These are phyloP conservation scores for Disparrhopalites patrizii DNA, from an alignment of 2,888 invertebrate species.

Conservation along the genomic window DNA sequence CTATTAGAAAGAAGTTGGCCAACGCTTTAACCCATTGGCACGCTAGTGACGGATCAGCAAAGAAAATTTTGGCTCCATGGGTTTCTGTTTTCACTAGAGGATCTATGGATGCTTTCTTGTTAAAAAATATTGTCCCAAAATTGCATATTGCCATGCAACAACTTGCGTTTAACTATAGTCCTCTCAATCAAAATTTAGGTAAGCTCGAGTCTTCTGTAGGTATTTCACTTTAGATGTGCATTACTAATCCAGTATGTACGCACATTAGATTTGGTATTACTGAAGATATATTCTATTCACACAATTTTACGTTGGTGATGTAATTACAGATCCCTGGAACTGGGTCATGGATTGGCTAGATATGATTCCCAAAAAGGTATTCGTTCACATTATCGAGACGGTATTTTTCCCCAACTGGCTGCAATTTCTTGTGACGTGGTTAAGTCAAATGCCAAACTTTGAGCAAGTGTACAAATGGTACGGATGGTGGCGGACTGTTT, in stretches of 20 bases:
- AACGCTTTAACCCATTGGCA: conserved; percentile 89
- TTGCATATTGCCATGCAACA: conserved; percentile 65
- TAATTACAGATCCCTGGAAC: conserved; percentile 75
- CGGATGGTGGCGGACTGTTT: conserved; percentile 59
- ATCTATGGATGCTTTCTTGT: conserved; percentile 73
- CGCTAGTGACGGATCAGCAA: conserved; percentile 89
- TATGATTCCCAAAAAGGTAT: conserved; percentile 69
- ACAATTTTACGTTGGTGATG: too few species aligned
- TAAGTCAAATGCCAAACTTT: conserved; percentile 84
- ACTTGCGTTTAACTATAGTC: conserved; percentile 67
- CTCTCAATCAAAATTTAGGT: conserved; percentile 67
- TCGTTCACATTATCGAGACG: conserved; percentile 78
- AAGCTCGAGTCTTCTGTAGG: too few species aligned
- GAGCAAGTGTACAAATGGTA: conserved; percentile 88
- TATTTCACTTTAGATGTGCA: too few species aligned
- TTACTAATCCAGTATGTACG: too few species aligned
- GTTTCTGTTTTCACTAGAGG: conserved; percentile 67
- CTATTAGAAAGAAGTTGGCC: conserved; percentile 86
- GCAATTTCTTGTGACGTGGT: conserved; percentile 65
- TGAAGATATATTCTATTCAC: too few species aligned
- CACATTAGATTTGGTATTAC: too few species aligned
- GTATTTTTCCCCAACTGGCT: conserved; percentile 92
- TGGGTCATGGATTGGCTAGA: conserved; percentile 95
- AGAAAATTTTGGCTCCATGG: conserved; percentile 90
- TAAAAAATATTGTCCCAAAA: conserved; percentile 85